Base-by-base conservation (phyloP, 2,888 invertebrate genomes). In the Drosophila melanosoma region DNA sequence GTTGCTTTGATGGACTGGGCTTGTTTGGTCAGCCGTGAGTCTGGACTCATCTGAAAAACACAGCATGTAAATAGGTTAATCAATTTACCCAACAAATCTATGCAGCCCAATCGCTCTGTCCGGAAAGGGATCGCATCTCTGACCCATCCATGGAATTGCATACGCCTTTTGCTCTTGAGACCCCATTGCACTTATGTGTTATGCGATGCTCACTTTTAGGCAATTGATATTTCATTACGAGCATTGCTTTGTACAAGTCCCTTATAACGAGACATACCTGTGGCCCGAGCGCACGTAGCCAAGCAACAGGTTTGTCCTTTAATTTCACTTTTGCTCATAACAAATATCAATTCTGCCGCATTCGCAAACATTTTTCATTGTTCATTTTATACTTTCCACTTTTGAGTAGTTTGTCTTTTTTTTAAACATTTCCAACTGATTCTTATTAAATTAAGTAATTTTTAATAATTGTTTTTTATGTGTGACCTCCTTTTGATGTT, bases 41-140 rank as follows among this genome's bases (percentile, higher is more conserved):
- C 76, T 73, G 45, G 67, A 52, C 33, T n/a, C 65, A 85, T 83
- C 86, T 82, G 81, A 85, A 82, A 35, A 69, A 77, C 33, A 80
- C 56, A 58, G 64, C 76, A 80, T 59, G 54, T 52, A 85, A 82
- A 85, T 85, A 68, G 56, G 61, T 82, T 85, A 82, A 68, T 82
- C 49, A n/a, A 45, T 49, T 35, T 7, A n/a, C 23, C 29, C 35
- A 64, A 38, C 26, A 42, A 6, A 26, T 23, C 10, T 17, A 23
- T 1, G 51, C 17, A 29, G 51, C 29, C 10, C 33, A 11, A 1
- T 48, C 29, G 29, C 0, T 12, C 12, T n/a, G 5, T 15, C 5
- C 7, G 38, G 5, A 36, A 11, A 0, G 20, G 1, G 26, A 29
- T 15, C 38, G 20, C 29, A 26, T 42, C 26, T 51, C 26, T 35